Base-by-base conservation (phyloP, 1,140 invertebrate genomes). In the Hermatobates lingyangjiaoensis region DNA sequence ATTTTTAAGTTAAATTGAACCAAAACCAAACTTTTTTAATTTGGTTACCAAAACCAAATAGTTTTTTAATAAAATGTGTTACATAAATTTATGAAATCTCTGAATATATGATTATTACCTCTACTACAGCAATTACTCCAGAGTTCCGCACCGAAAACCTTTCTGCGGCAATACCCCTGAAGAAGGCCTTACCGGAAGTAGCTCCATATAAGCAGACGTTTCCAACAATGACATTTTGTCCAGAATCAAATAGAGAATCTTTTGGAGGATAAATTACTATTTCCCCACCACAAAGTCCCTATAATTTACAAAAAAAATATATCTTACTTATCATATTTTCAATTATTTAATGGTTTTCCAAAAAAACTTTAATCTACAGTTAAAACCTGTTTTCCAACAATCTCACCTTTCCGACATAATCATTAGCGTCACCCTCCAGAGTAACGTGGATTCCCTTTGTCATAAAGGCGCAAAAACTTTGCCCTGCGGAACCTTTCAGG, bases 401-500 rank as follows among this genome's bases (percentile, higher is more conserved):
- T 7, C 34, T 48, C 58, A 77, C 75, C 67, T 83, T 83, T 69
- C 90, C 93, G 53, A 98, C 94, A 69, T 98, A 98, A 69, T 99
- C 95, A 68, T 98, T 98, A 45, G 93, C 85, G 71, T 98, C 95
- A 48, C 95, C 95, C 69, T 95, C 92, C 2, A 98, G 72, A 12
- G 79, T 87, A 1, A 96, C 81, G 56, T 80, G 80, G 52, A 98
- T 75, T 27, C 95, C 95, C 54, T 80, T 83, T 0, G 85, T 80
- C 54, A 98, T 68, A 70, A 98, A 99, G n/a, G 94, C 93, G 67
- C 95, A 92, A 70, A 99, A 98, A 64, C 91, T 97, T 70, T 99
- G 95, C 27, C 95, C 95, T 25, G 93, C 95, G n/a, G 90, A 93
- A 7, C 95, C 95, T 54, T 70, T 83, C 27, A 98, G 67, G 45